Evolutionary conservation across 2,113 vertebrate species (phyloP).

Genomic region (Takifugu flavidus): DNA sequence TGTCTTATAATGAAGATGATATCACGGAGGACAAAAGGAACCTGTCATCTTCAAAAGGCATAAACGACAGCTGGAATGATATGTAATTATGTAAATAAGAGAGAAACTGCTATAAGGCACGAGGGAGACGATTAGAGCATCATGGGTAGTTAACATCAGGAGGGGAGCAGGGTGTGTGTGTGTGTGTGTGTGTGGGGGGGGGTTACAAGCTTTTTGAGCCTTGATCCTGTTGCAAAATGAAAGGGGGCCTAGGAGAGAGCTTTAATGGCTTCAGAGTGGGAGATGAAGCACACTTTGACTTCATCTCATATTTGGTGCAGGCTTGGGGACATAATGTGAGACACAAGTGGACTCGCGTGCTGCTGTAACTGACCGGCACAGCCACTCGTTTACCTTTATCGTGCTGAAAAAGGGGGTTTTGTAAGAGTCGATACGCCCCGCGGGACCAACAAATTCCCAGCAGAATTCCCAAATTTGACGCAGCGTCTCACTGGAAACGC

Average conservation of each 20-base stretch:
- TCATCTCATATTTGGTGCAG: slow-evolving; percentile 29
- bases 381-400: slow-evolving; percentile 50
- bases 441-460: slow-evolving; percentile 32
- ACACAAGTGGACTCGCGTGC: slow-evolving; percentile 46
- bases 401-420: slow-evolving; percentile 29
- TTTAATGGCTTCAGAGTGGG: slow-evolving; percentile 39
- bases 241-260: slow-evolving; percentile 44
- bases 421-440: slow-evolving; percentile 20
- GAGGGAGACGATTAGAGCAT: slow-evolving; percentile 56
- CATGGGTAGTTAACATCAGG: slow-evolving; percentile 55
- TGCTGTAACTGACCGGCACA: slow-evolving; percentile 43
- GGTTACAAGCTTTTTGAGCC: slow-evolving; percentile 49
- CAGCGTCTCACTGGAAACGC: slow-evolving; percentile 18
- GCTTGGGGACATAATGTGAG: slow-evolving; percentile 31
- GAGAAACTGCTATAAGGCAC: slow-evolving; percentile 37
- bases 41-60: slow-evolving; percentile 23
- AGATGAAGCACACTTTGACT: slow-evolving; percentile 40
- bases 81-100: slow-evolving; percentile 63
- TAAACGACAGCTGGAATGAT: slow-evolving; percentile 47
- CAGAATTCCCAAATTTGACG: slow-evolving; percentile 25
- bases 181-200: slow-evolving; percentile 30
- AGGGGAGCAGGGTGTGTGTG: slow-evolving; percentile 40
- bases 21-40: slow-evolving; percentile 17
- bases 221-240: slow-evolving; percentile 34
- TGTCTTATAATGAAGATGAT: neutral